phyloP scores from a whole-genome alignment of 2,113 vertebrate species.

The Chaetops frenatus region DNA sequence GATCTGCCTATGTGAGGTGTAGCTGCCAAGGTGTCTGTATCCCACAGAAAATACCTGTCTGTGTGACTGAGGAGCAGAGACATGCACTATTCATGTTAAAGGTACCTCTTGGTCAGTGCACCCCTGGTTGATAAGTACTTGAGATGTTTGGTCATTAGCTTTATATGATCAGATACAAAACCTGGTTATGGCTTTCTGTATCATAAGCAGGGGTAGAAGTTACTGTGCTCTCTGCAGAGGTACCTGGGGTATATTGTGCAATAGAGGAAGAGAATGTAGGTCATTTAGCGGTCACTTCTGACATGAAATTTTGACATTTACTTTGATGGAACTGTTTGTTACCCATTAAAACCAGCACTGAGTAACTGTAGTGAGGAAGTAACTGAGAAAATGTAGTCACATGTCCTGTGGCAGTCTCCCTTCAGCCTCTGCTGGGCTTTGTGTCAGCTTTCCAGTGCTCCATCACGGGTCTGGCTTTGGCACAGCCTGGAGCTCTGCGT shows the following conservation, averaged over 20 bases:
- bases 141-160: not conserved
- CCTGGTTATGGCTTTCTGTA: not conserved
- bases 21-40: not conserved
- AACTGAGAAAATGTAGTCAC: not conserved
- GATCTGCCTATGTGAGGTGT: not conserved
- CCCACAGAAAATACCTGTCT: not conserved
- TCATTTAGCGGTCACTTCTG: not conserved
- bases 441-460: not conserved
- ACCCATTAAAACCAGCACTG: not conserved
- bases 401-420: not conserved
- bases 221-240: not conserved
- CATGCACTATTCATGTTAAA: fast-evolving
- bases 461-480: not conserved
- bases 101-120: not conserved
- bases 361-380: too few species aligned
- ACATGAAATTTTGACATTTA: not conserved
- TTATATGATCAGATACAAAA: not conserved
- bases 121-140: not conserved
- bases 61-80: not conserved
- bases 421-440: not conserved
- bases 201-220: not conserved
- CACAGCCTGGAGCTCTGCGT: not conserved
- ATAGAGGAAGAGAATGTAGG: not conserved
- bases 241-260: not conserved
- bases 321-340: not conserved